Evolutionary conservation across 2,888 invertebrate species (phyloP).

Genomic region (Campaea margaritaria): DNA sequence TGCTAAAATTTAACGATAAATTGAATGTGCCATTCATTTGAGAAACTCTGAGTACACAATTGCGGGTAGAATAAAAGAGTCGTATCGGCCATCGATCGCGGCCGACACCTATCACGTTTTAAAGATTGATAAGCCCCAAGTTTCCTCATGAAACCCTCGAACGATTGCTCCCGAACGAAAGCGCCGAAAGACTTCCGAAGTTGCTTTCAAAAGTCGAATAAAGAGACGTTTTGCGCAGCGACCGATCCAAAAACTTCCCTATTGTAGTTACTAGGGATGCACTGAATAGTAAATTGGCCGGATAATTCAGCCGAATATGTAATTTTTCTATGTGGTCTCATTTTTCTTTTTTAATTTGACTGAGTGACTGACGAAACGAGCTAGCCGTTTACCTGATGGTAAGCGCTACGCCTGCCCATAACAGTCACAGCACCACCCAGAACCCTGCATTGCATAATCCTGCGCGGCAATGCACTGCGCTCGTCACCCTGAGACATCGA

Average conservation of each 20-base stretch:
- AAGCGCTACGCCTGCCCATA: no score
- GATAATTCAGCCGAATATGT: no score
- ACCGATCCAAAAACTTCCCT: slow-evolving; percentile 49
- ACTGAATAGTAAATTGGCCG: no score
- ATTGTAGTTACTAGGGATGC: slow-evolving; percentile 20
- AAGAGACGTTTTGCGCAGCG: slow-evolving; percentile 52
- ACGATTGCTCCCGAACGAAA: slow-evolving; percentile 57
- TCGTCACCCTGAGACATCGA: no score
- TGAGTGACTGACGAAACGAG: no score
- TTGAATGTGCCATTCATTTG: not conserved
- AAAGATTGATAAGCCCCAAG: slow-evolving; percentile 60
- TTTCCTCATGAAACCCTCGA: slow-evolving; percentile 52
- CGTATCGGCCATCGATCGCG: slow-evolving; percentile 12
- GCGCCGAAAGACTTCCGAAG: slow-evolving; percentile 44
- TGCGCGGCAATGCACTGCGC: no score
- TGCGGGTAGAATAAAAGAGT: not conserved
- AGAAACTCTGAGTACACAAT: not conserved
- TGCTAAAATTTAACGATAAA: no score
- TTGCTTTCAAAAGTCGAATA: slow-evolving; percentile 56
- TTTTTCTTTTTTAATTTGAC: no score
- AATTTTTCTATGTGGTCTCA: no score
- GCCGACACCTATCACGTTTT: slow-evolving; percentile 40
- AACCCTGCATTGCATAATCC: no score
- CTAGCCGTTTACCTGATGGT: no score
- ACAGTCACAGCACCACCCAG: no score